These are phyloP conservation scores for Tympanoctomys barrerae DNA, from an alignment of 2,797 vertebrate genomes.

Conservation along the genomic window DNA sequence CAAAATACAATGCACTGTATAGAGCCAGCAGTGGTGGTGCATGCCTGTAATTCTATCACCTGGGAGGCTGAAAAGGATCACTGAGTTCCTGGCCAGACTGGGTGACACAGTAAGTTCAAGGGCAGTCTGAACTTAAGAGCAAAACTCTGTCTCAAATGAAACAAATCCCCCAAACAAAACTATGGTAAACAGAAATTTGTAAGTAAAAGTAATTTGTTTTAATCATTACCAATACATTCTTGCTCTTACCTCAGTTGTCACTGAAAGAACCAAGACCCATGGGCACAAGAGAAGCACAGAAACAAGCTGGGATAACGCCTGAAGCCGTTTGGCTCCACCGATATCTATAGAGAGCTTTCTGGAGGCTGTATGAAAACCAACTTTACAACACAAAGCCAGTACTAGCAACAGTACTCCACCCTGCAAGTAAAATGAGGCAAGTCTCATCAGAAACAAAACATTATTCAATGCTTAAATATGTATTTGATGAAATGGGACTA, in stretches of 20 bases:
- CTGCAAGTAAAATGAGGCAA: constrained; percentile 86
- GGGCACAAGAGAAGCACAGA: constrained; percentile 95
- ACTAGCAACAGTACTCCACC: constrained; percentile 97
- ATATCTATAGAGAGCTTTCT: constrained; percentile 96
- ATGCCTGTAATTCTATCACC: neutral
- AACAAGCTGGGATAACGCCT: constrained; percentile 96
- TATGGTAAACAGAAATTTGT: constrained; percentile 52
- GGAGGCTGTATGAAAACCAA: constrained; percentile 96
- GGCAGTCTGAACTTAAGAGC: neutral
- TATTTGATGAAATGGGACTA: constrained; percentile 43
- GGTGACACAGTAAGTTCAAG: neutral
- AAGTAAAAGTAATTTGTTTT: constrained; percentile 52
- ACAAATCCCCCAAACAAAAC: neutral
- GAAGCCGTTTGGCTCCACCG: constrained; percentile 96
- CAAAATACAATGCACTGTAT: constrained; percentile 33
- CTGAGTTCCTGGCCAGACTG: neutral
- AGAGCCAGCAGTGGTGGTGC: neutral
- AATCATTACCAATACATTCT: constrained; percentile 35
- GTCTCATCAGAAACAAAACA: constrained; percentile 38
- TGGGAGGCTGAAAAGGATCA: neutral
- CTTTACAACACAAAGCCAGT: constrained; percentile 94
- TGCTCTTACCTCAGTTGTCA: constrained; percentile 94
- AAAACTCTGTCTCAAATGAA: neutral
- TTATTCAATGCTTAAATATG: constrained; percentile 15
- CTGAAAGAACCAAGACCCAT: constrained; percentile 96